Percentiles rank a stretch among this genome's conserved stretches.
phyloP scores from a whole-genome alignment of 1,140 invertebrate species.

The Araneus ventricosus region DNA sequence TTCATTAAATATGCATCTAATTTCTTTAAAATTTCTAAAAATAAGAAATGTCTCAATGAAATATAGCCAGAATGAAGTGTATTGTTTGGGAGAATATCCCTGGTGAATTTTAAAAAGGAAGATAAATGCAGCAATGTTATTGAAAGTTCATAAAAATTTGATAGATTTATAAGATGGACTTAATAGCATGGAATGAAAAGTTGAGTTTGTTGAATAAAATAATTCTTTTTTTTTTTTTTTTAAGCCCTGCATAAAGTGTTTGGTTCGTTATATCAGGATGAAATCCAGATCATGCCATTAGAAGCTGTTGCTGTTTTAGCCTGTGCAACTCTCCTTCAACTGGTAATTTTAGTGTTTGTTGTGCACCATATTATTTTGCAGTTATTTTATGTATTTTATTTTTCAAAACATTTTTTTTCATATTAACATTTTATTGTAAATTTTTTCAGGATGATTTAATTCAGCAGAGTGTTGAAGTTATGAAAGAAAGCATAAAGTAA shows the following conservation, averaged over 20 bases:
- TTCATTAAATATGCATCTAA: neutral
- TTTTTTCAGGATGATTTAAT: slow-evolving; percentile 84
- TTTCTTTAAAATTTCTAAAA: neutral
- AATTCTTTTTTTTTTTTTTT: no score
- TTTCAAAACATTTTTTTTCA: neutral
- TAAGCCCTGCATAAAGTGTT: slow-evolving; percentile 86
- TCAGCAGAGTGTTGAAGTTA: slow-evolving; percentile 87
- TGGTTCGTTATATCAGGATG: slow-evolving; percentile 90
- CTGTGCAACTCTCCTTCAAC: slow-evolving; percentile 88
- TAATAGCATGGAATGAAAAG: no score
- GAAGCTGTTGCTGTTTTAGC: slow-evolving; percentile 87
- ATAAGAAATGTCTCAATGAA: no score
- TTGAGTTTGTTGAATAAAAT: no score
- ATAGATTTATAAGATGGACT: no score
- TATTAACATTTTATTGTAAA: neutral
- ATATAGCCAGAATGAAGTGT: no score
- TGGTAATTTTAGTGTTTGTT: slow-evolving; percentile 79
- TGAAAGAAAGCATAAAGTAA: slow-evolving; percentile 87
- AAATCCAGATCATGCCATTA: slow-evolving; percentile 86
- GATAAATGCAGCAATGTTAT: no score
- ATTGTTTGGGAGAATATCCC: no score
- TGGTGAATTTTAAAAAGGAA: no score
- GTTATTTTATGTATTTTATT: neutral
- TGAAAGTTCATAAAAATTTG: no score
- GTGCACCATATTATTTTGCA: neutral